phyloP scores from a whole-genome alignment of 1,140 invertebrate genomes.

The Plodia interpunctella region DNA sequence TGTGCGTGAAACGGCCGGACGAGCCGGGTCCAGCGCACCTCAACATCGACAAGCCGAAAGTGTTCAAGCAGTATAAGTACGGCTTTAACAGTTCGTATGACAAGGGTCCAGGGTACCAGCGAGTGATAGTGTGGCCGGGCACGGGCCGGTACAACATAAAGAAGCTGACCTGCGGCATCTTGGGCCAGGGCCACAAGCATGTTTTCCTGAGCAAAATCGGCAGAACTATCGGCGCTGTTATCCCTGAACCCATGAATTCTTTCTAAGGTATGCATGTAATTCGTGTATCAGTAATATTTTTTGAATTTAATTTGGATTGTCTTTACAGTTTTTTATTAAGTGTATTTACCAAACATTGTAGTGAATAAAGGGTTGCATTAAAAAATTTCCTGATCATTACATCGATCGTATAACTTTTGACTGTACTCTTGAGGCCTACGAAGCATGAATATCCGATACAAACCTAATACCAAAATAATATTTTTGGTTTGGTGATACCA shows the following conservation, averaged over 20 bases:
- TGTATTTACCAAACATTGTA: no score
- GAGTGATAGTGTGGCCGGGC: slow-evolving; percentile 53
- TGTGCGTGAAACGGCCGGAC: slow-evolving; percentile 36
- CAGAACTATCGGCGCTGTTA: slow-evolving; percentile 52
- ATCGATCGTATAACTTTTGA: no score
- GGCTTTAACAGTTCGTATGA: slow-evolving; percentile 64
- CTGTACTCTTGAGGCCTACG: no score
- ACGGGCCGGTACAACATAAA: slow-evolving; percentile 50
- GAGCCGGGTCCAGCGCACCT: slow-evolving; percentile 52
- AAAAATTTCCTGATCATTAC: no score
- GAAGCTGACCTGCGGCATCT: slow-evolving; percentile 28
- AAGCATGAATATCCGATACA: no score
- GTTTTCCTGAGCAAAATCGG: slow-evolving; percentile 52
- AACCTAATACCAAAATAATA: no score
- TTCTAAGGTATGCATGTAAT: slow-evolving; percentile 31
- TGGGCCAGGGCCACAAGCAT: slow-evolving; percentile 52
- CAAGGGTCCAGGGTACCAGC: slow-evolving; percentile 48
- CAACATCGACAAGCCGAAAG: slow-evolving; percentile 33
- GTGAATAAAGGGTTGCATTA: no score
- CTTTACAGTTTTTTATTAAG: no score
- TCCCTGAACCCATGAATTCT: slow-evolving; percentile 54
- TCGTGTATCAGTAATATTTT: no score
- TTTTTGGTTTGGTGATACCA: no score
- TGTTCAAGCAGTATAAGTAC: slow-evolving; percentile 40
- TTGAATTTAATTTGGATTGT: no score